A percentile compares a stretch with the other conserved stretches of the same genome.
These are phyloP conservation scores for Rhagophthalmus giganteus DNA, from an alignment of 2,888 invertebrate genomes.

Conservation along the genomic window DNA sequence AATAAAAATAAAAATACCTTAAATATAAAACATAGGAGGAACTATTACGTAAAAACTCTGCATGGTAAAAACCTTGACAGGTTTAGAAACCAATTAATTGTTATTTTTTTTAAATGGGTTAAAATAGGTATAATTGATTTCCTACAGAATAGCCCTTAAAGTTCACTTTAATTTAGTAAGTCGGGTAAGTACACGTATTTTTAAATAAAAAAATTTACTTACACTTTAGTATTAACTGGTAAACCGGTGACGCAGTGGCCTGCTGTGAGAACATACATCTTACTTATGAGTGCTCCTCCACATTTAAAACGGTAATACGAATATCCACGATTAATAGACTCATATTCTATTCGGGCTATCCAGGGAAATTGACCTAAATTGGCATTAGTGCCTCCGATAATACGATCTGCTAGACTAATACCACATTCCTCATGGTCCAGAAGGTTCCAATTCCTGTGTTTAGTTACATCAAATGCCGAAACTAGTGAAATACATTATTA, in stretches of 20 bases:
- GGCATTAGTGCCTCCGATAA: conserved; percentile 65
- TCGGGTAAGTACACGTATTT: too few relatives aligned
- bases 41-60: too few relatives aligned
- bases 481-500: too few relatives aligned
- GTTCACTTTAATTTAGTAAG: too few relatives aligned
- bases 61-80: too few relatives aligned
- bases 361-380: conserved; percentile 66
- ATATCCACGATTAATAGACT: conserved; percentile 11
- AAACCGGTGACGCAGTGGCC: conserved; percentile 51
- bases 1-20: too few relatives aligned
- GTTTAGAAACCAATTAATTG: too few relatives aligned
- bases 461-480: conserved; percentile 15
- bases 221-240: conserved; percentile 30
- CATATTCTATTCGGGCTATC: conserved; percentile 63
- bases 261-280: conserved; percentile 53
- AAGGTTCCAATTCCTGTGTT: conserved; percentile 53
- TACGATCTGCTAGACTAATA: conserved; percentile 60
- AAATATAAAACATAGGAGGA: too few relatives aligned
- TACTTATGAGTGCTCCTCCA: conserved; percentile 53
- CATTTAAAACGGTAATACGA: conserved; percentile 45
- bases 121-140: too few relatives aligned
- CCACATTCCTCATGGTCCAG: conserved; percentile 61
- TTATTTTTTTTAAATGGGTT: too few relatives aligned
- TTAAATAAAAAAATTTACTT: too few relatives aligned
- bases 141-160: too few relatives aligned